Evolutionary conservation across 1,140 invertebrate species (phyloP).

Genomic region (Coelopa frigida): DNA sequence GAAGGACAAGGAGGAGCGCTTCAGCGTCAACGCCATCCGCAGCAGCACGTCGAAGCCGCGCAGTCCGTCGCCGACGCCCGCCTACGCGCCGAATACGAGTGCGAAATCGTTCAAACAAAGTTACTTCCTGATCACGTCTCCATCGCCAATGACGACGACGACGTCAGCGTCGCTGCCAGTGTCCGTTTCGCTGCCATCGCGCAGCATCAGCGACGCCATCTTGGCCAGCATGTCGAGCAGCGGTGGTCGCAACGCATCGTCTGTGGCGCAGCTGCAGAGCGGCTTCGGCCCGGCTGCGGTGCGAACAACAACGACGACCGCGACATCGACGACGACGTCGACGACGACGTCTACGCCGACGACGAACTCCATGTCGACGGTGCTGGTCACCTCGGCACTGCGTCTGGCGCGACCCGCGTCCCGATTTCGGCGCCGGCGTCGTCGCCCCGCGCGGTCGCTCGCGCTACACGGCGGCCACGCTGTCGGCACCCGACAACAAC

Average conservation of each 20-base stretch:
- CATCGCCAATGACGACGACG: too few relatives aligned
- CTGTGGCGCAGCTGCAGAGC: conserved; percentile 18
- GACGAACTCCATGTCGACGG: conserved; percentile 20
- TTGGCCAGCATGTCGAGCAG: conserved; percentile 19
- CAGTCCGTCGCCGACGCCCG: conserved; percentile 5
- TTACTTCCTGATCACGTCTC: conserved; percentile 17
- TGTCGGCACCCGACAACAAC: conserved; percentile 15
- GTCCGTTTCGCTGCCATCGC: too few relatives aligned
- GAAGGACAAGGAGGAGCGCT: conserved; percentile 29
- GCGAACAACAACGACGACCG: conserved; percentile 3
- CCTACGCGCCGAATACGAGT: conserved; percentile 23
- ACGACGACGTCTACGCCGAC: conserved; percentile 24
- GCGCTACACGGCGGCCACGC: conserved; percentile 31
- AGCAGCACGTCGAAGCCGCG: conserved; percentile 20
- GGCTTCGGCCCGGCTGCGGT: conserved; percentile 2
- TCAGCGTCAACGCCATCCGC: conserved; percentile 13
- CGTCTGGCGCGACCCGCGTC: conserved; percentile 16
- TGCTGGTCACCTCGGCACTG: conserved; percentile 8
- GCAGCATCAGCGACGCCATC: conserved; percentile 34
- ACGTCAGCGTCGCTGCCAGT: too few relatives aligned
- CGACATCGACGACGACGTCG: conserved; percentile 13
- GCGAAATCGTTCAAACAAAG: conserved; percentile 28
- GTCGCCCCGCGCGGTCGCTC: conserved; percentile 27
- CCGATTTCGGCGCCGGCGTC: too few relatives aligned
- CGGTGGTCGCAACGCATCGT: conserved; percentile 16